Percentiles rank a stretch among this genome's conserved stretches.
Conservation (phyloP, 2,113 vertebrate genomes). For the Cheilinus undulatus region DNA sequence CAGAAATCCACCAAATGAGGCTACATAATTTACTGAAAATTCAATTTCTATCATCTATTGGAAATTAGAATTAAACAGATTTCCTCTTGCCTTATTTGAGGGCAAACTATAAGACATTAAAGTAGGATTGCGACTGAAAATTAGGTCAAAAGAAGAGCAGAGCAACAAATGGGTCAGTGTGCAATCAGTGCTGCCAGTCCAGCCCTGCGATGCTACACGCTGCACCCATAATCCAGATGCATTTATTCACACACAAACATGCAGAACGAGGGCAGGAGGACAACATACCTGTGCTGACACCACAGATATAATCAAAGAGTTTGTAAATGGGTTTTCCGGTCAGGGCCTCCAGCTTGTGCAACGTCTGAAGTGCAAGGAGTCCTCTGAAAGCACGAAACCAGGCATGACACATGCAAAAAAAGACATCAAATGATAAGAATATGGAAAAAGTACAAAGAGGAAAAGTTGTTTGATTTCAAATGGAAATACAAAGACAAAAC, state of each 20-base stretch:
- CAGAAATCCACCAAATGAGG: neutral
- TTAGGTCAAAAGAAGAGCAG: slow-evolving; percentile 38
- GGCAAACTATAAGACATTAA: neutral
- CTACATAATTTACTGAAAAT: neutral
- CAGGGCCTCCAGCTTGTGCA: slow-evolving; percentile 91
- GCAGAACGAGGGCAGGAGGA: slow-evolving; percentile 44
- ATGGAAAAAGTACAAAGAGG: neutral
- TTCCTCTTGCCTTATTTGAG: neutral
- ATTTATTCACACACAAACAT: neutral
- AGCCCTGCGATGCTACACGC: slow-evolving; percentile 3
- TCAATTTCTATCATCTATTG: neutral
- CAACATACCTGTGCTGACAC: slow-evolving; percentile 95
- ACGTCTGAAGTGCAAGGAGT: slow-evolving; percentile 93
- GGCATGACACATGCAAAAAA: neutral
- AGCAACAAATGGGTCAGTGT: slow-evolving; percentile 58
- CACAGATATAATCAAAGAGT: slow-evolving; percentile 98
- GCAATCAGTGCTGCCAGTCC: slow-evolving; percentile 28
- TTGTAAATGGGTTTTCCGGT: slow-evolving; percentile 94
- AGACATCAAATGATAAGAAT: neutral
- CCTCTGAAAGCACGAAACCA: slow-evolving; percentile 84
- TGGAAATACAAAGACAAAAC: neutral
- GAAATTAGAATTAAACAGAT: neutral
- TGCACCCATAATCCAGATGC: slow-evolving; percentile 46
- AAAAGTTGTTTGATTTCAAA: neutral
- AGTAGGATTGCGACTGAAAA: neutral